Evolutionary conservation across 2,113 vertebrate genomes (phyloP), one percentile per base, ranked within the genome.

Genomic region (Camelus dromedarius): DNA sequence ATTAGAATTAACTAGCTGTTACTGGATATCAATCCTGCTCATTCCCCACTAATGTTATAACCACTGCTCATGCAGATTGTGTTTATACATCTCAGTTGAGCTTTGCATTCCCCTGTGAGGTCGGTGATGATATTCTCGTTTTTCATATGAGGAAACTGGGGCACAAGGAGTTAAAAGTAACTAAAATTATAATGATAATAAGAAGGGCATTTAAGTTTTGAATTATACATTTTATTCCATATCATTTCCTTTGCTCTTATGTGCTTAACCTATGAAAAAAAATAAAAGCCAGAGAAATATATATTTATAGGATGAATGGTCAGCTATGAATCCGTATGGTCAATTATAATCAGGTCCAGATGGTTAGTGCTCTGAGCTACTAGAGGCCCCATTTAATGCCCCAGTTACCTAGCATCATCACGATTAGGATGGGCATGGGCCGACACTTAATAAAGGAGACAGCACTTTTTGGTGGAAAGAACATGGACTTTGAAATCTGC

Each of bases 301-400:
- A 64, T 89, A 79, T 85, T 93, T 97, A 72, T 75, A 83, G 79
- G 50, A 73, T 79, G 83, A 95, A 89, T 72, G 86, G 72, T 94
- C 62, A 82, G 50, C 79, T 86, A 91, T 35, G 56, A 89, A 60
- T 89, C 91, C 46, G 20, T 91, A 97, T 94, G 96, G 91, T 58
- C 92, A 96, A 16, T 89, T 93, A 91, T 93, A 94, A 94, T 96
- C 26, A 52, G 38, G 76, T 96, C 97, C 97, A 98, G 97, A 98
- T 97, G 97, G 96, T 82, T 94, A 87, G 93, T 70, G 96, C 97
- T 98, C 93, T 97, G 97, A 98, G 97, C 97, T 96, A 97, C 95
- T 86, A 22, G 86, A 98, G 97, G 95, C 97, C 97, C 96, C 96
- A 98, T 97, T 97, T 97, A 95, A 95, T 97, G 96, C 93, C 89